Evolutionary conservation across 2,113 vertebrate species (phyloP).

Genomic region (Delphinapterus leucas): DNA sequence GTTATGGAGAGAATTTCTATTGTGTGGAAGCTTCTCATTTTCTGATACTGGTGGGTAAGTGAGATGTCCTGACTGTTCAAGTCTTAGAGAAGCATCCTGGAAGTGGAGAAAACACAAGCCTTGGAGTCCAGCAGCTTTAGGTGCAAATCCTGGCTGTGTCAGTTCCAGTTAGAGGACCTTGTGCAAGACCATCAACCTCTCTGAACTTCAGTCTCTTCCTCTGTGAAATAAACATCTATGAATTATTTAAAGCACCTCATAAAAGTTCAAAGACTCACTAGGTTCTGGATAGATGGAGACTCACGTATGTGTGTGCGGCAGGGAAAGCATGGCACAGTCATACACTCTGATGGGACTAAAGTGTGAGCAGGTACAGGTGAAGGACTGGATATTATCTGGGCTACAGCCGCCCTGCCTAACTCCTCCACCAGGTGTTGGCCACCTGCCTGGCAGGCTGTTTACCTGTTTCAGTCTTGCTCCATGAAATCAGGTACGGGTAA

Average conservation of each 20-base stretch:
- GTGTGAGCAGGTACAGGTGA: fast-evolving
- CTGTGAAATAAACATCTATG: not conserved
- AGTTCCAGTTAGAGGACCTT: fast-evolving
- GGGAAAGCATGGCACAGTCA: fast-evolving
- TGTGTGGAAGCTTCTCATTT: not conserved
- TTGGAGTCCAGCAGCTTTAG: not conserved
- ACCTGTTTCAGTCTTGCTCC: fast-evolving
- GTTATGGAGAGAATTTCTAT: not conserved
- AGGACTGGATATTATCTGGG: not conserved
- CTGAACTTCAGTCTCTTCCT: not conserved
- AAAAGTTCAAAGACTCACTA: not conserved
- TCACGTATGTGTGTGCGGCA: too few relatives aligned
- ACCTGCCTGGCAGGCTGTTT: not conserved
- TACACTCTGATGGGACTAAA: too few relatives aligned
- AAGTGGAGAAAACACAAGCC: not conserved
- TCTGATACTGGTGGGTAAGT: not conserved
- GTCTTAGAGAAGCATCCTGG: not conserved
- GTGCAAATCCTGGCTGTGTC: not conserved
- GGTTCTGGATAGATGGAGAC: fast-evolving
- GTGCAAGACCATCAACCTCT: not conserved
- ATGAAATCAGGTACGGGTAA: not conserved
- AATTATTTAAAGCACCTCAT: not conserved
- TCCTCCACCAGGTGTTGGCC: too few relatives aligned
- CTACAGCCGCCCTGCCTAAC: fast-evolving
- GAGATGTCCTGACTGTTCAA: not conserved